Conservation (phyloP, 2,888 invertebrate species). For the Tethea ocularis region DNA sequence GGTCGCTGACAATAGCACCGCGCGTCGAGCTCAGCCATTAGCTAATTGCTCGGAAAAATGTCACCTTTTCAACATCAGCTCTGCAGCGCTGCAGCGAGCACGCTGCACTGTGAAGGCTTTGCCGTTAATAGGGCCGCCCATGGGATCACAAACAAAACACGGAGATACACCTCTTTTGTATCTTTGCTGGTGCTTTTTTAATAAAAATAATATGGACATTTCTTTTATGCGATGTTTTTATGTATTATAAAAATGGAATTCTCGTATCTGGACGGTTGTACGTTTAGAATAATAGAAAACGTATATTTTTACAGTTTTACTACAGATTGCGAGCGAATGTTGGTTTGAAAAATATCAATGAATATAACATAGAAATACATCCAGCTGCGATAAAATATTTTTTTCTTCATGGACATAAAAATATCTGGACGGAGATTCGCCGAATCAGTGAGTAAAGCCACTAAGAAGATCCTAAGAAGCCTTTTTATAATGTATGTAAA, state of each 20-base stretch:
- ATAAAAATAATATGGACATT: background rate
- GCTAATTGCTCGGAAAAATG: conserved; percentile 53
- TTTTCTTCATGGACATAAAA: too few species aligned
- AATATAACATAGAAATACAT: too few species aligned
- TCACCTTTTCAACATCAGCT: conserved; percentile 29
- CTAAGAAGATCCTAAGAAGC: too few species aligned
- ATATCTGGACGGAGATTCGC: too few species aligned
- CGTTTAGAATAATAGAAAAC: background rate
- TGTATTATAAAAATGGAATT: background rate
- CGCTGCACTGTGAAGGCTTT: conserved; percentile 17
- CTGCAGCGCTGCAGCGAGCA: conserved; percentile 14
- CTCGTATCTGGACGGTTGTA: background rate
- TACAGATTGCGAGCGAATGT: background rate
- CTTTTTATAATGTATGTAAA: too few species aligned
- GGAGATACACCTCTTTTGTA: conserved; percentile 5
- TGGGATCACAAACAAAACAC: conserved; percentile 1
- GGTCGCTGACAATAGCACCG: conserved; percentile 13
- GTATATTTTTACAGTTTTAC: background rate
- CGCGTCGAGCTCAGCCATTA: conserved; percentile 32
- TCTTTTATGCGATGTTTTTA: background rate
- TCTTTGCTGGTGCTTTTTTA: background rate
- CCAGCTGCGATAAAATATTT: too few species aligned
- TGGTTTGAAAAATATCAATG: background rate
- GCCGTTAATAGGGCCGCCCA: conserved; percentile 6
- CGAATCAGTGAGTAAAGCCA: too few species aligned